These are phyloP conservation scores for Oscheius sp. DNA, from an alignment of 2,888 invertebrate species.

Conservation along the genomic window DNA sequence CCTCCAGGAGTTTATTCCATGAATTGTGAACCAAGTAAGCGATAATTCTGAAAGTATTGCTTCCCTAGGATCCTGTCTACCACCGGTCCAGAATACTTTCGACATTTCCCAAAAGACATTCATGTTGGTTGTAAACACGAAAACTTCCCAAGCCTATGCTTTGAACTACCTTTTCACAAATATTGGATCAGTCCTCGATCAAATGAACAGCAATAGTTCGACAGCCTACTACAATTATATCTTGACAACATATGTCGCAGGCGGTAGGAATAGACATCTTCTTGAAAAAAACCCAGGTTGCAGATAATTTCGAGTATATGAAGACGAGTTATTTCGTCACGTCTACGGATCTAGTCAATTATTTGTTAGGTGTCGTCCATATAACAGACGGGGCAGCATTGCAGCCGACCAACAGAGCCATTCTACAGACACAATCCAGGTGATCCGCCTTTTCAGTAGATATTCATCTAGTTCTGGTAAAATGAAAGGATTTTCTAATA, in stretches of 20 bases:
- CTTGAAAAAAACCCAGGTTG: too few species aligned
- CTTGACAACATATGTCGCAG: conserved; percentile 10
- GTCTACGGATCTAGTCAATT: neutral
- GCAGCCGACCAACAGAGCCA: conserved; percentile 12
- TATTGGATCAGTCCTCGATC: neutral
- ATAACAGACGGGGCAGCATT: neutral
- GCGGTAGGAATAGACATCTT: neutral
- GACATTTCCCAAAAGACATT: neutral
- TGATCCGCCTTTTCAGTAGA: neutral
- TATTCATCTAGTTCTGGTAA: neutral
- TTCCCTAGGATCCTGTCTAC: conserved; percentile 10
- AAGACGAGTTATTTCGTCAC: conserved; percentile 1
- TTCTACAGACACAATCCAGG: conserved; percentile 8
- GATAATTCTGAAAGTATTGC: too few species aligned
- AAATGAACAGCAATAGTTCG: neutral
- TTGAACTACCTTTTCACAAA: conserved; percentile 15
- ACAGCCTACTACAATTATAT: conserved; percentile 6
- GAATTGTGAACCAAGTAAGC: conserved; percentile 47
- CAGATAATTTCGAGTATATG: conserved; percentile 9
- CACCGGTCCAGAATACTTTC: neutral
- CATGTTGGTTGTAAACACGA: conserved; percentile 16
- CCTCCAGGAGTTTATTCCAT: conserved; percentile 47
- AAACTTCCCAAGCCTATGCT: conserved; percentile 11
- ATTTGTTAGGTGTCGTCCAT: neutral
- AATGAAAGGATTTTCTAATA: conserved; percentile 19